These are phyloP conservation scores for Oryzias melastigma DNA, from an alignment of 2,113 vertebrate species.

Conservation along the genomic window DNA sequence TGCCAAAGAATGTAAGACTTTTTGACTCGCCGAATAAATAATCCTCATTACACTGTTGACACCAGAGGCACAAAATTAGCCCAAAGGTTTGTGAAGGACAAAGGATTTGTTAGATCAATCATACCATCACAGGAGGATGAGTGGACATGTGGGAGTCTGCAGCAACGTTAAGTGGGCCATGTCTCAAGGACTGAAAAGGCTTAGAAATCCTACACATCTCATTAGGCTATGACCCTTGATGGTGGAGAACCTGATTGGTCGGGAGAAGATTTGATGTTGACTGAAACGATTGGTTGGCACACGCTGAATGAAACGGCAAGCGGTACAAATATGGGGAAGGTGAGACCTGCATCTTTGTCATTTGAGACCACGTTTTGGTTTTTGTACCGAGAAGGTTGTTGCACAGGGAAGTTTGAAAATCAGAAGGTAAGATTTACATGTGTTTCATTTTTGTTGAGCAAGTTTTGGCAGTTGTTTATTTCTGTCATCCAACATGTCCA, in stretches of 20 bases:
- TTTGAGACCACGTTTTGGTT: constrained; percentile 21
- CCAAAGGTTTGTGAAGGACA: constrained; percentile 27
- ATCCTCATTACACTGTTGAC: constrained; percentile 9
- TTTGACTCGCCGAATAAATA: constrained; percentile 10
- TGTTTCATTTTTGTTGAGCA: too few species aligned
- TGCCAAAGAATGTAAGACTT: background rate
- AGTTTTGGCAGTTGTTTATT: too few species aligned
- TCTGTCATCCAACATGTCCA: background rate
- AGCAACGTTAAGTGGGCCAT: constrained; percentile 61
- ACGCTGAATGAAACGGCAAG: constrained; percentile 45
- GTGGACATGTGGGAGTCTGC: constrained; percentile 34
- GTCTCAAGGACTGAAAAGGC: constrained; percentile 41
- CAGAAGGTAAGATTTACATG: constrained; percentile 48
- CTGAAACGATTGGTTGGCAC: constrained; percentile 42
- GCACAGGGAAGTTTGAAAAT: constrained; percentile 1
- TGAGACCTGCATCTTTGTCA: constrained; percentile 15
- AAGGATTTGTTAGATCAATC: constrained; percentile 36
- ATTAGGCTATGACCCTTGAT: constrained; percentile 57
- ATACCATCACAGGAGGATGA: constrained; percentile 1
- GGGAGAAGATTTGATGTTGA: constrained; percentile 52
- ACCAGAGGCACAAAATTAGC: constrained; percentile 27
- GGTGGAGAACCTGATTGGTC: constrained; percentile 56
- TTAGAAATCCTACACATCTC: constrained; percentile 37
- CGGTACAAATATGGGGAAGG: constrained; percentile 68
- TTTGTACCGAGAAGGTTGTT: constrained; percentile 3